These are phyloP conservation scores for Agonopterix subpropinquella DNA, from an alignment of 2,888 invertebrate genomes.

Conservation along the genomic window DNA sequence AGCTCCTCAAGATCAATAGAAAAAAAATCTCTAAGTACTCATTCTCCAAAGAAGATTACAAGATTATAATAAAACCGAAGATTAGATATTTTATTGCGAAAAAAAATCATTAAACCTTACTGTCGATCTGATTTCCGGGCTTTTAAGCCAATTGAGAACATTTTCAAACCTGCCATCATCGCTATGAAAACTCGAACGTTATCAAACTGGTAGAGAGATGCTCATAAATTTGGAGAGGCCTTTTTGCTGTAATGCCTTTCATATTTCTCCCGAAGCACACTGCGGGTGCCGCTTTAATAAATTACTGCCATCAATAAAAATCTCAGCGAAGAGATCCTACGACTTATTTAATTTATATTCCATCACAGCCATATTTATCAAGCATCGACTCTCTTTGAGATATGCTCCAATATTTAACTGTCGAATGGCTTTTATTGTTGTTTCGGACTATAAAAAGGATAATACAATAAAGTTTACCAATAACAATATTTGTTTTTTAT, in stretches of 20 bases:
- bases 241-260: constrained; percentile 73
- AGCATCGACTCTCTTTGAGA: constrained; percentile 48
- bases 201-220: constrained; percentile 64
- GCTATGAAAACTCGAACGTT: constrained; percentile 47
- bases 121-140: constrained; percentile 33
- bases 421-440: constrained; percentile 21
- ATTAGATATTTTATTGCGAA: neutral
- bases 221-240: constrained; percentile 71
- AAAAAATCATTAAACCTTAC: constrained; percentile 5
- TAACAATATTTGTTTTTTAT: constrained; percentile 9
- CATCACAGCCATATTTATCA: constrained; percentile 68
- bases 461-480: neutral
- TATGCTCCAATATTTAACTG: constrained; percentile 26
- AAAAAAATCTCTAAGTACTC: too few relatives aligned
- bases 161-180: constrained; percentile 30
- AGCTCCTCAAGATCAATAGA: too few relatives aligned
- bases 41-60: too few relatives aligned
- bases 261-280: constrained; percentile 70
- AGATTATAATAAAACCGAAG: too few relatives aligned
- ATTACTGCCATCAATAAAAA: constrained; percentile 74
- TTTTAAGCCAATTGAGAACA: constrained; percentile 46
- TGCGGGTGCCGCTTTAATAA: constrained; percentile 72
- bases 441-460: neutral
- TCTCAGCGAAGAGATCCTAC: constrained; percentile 62
- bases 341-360: constrained; percentile 75